A percentile compares a stretch with the other conserved stretches of the same genome.
phyloP scores from a whole-genome alignment of 2,888 invertebrate species.

The Biston betularia region DNA sequence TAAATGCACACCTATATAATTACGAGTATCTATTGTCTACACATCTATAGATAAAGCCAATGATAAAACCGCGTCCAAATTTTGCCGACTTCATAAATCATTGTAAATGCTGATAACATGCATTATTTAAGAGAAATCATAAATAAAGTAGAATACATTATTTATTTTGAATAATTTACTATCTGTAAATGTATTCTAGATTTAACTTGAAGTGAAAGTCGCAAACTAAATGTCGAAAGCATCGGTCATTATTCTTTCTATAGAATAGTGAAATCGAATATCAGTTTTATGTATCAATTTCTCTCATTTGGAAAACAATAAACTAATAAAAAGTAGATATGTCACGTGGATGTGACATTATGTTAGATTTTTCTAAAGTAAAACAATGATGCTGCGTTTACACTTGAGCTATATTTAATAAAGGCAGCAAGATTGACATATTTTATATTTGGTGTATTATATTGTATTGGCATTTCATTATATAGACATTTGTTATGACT shows the following conservation, averaged over 20 bases:
- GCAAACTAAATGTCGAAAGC: constrained; percentile 25
- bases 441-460: no score
- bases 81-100: constrained; percentile 14
- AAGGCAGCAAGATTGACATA: neutral
- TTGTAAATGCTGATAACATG: neutral
- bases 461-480: no score
- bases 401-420: neutral
- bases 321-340: neutral
- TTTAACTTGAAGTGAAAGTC: constrained; percentile 38
- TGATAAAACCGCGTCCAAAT: neutral
- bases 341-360: neutral
- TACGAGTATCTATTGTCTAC: no score
- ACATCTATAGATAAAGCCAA: no score
- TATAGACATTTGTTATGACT: no score
- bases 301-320: constrained; percentile 37
- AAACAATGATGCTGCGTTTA: neutral
- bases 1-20: no score
- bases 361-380: neutral
- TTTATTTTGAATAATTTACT: constrained; percentile 23
- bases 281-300: constrained; percentile 31
- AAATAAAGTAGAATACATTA: constrained; percentile 15
- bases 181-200: constrained; percentile 6
- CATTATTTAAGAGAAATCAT: constrained; percentile 23
- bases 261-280: constrained; percentile 41
- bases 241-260: constrained; percentile 17